Evolutionary conservation across 2,888 invertebrate species (phyloP).

Genomic region (Ormyrus rosae): DNA sequence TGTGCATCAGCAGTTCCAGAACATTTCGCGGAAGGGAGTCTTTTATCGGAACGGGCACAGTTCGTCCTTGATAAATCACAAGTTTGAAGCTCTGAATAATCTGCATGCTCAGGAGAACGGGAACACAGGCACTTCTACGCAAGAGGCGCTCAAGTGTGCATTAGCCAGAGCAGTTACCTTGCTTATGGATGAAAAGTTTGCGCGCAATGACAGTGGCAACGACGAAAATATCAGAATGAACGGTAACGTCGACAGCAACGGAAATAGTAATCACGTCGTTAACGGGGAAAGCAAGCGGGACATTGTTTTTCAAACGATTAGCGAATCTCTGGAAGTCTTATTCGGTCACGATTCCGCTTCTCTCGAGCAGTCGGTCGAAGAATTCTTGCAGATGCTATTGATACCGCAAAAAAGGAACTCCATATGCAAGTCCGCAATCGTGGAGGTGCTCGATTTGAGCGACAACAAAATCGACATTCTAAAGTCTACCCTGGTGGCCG

Average conservation of each 20-base stretch:
- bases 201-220: slow-evolving; percentile 1
- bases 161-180: slow-evolving; percentile 68
- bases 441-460: slow-evolving; percentile 66
- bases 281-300: slow-evolving; percentile 63
- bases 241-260: background rate
- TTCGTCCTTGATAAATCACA: slow-evolving; percentile 8
- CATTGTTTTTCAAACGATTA: slow-evolving; percentile 68
- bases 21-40: background rate
- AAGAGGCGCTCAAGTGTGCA: slow-evolving; percentile 66
- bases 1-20: slow-evolving; percentile 61
- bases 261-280: background rate
- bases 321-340: slow-evolving; percentile 70
- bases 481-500: slow-evolving; percentile 78
- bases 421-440: slow-evolving; percentile 67
- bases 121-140: slow-evolving; percentile 35
- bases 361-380: slow-evolving; percentile 67
- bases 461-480: slow-evolving; percentile 81
- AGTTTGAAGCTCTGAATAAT: slow-evolving; percentile 23
- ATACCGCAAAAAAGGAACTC: slow-evolving; percentile 67
- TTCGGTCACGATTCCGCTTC: slow-evolving; percentile 61
- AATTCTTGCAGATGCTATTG: slow-evolving; percentile 67
- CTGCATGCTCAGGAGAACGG: slow-evolving; percentile 23
- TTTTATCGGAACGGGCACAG: slow-evolving; percentile 38
- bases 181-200: slow-evolving; percentile 60
- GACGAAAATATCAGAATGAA: slow-evolving; percentile 50